phyloP scores from a whole-genome alignment of 1,140 invertebrate genomes.

The Sesamia nonagrioides region DNA sequence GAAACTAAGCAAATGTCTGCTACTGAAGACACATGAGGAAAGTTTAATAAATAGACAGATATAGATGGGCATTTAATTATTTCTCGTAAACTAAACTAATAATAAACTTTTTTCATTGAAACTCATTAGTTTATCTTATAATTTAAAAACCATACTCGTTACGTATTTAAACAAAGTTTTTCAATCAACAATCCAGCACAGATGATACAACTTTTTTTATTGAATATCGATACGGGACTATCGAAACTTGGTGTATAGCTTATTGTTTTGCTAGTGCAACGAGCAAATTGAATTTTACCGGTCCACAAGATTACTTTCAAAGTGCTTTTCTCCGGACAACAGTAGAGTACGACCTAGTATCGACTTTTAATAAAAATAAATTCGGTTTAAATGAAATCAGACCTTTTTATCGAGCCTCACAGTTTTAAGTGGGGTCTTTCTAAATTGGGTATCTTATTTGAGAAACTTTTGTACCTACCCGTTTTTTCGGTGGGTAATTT shows the following conservation, averaged over 20 bases:
- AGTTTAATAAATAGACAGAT: too few species aligned
- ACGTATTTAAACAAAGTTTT: slow-evolving; percentile 29
- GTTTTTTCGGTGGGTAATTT: slow-evolving; percentile 37
- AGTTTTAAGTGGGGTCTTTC: slow-evolving; percentile 38
- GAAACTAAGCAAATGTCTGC: too few species aligned
- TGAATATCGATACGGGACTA: slow-evolving; percentile 38
- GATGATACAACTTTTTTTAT: slow-evolving; percentile 43
- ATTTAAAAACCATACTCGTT: neutral
- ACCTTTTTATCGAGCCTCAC: slow-evolving; percentile 40
- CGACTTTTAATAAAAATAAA: slow-evolving; percentile 47
- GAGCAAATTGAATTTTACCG: slow-evolving; percentile 62
- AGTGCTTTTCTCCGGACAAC: slow-evolving; percentile 30
- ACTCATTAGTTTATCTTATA: too few species aligned
- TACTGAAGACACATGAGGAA: too few species aligned
- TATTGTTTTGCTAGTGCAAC: slow-evolving; percentile 60
- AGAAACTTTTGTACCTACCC: slow-evolving; percentile 25
- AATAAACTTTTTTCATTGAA: too few species aligned
- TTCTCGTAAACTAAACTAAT: too few species aligned
- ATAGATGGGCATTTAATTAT: too few species aligned
- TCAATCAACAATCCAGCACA: slow-evolving; percentile 40
- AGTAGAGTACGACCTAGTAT: slow-evolving; percentile 16
- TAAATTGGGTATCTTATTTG: slow-evolving; percentile 48
- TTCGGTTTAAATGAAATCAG: slow-evolving; percentile 47
- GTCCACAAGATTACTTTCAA: slow-evolving; percentile 58
- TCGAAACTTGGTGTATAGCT: slow-evolving; percentile 54